Evolutionary conservation across 2,888 invertebrate species (phyloP).

Genomic region (Pachycephus smyrnensis): DNA sequence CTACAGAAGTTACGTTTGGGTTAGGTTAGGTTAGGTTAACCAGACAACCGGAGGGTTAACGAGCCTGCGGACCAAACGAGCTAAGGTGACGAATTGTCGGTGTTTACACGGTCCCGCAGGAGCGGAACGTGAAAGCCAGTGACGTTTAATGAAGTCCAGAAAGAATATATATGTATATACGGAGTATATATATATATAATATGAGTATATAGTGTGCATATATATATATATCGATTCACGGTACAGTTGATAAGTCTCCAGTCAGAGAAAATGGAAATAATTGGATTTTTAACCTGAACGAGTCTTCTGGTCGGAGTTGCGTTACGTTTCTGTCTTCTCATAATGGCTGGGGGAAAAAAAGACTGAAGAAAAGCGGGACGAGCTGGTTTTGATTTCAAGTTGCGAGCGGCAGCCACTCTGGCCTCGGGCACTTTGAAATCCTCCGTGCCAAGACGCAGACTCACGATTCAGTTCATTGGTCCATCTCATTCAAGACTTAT

Average conservation of each 20-base stretch:
- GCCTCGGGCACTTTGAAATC: neutral
- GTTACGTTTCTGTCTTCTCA: conserved; percentile 8
- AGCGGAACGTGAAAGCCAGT: neutral
- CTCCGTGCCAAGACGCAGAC: neutral
- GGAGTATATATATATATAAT: too few relatives aligned
- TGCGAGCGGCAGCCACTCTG: neutral
- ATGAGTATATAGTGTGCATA: too few relatives aligned
- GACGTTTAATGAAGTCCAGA: neutral
- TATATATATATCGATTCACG: too few relatives aligned
- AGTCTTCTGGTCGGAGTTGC: conserved; percentile 8
- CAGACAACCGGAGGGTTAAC: neutral
- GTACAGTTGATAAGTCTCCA: too few relatives aligned
- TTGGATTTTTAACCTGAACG: conserved; percentile 21
- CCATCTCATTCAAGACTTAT: neutral
- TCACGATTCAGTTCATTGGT: neutral
- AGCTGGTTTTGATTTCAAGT: conserved; percentile 3
- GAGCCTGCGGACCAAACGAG: neutral
- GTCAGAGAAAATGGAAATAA: conserved; percentile 14
- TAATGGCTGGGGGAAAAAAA: conserved; percentile 15
- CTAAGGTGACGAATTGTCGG: conserved; percentile 7
- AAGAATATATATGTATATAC: neutral
- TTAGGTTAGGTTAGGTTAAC: too few relatives aligned
- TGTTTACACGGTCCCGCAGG: neutral
- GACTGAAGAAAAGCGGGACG: neutral
- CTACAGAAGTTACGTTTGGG: too few relatives aligned